Evolutionary conservation across 2,113 vertebrate genomes (phyloP).

Genomic region (Lasiurus borealis): DNA sequence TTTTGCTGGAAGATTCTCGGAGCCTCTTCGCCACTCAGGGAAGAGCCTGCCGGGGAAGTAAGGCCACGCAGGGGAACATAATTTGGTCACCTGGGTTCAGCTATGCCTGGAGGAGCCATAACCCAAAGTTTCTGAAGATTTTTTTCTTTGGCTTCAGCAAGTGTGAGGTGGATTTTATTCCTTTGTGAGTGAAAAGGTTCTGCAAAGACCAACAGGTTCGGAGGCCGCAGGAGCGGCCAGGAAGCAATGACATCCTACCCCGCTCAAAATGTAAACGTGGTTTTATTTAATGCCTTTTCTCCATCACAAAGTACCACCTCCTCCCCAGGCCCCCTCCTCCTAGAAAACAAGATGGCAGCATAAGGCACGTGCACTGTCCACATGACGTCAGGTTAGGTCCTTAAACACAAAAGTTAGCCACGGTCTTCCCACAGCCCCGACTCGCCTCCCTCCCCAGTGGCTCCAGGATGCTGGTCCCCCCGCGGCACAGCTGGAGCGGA

Average conservation of each 20-base stretch:
- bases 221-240: slow-evolving; percentile 12
- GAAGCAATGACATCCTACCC: slow-evolving; percentile 64
- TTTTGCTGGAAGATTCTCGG: not conserved
- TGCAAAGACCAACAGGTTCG: not conserved
- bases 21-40: not conserved
- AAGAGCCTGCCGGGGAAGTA: not conserved
- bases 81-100: not conserved
- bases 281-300: slow-evolving; percentile 91
- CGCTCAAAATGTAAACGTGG: slow-evolving; percentile 89
- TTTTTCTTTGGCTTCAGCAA: not conserved
- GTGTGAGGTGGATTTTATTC: slow-evolving; percentile 16
- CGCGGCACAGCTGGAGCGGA: slow-evolving; percentile 75
- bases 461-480: slow-evolving; percentile 78
- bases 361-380: slow-evolving; percentile 87
- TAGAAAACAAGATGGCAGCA: slow-evolving; percentile 83
- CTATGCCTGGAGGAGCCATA: not conserved
- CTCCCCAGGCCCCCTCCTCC: slow-evolving; percentile 68
- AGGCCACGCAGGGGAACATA: not conserved
- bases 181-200: not conserved
- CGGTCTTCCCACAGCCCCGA: slow-evolving; percentile 76
- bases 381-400: slow-evolving; percentile 67
- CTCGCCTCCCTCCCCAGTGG: slow-evolving; percentile 66
- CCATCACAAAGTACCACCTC: slow-evolving; percentile 84
- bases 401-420: slow-evolving; percentile 71
- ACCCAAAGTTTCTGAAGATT: not conserved